A percentile compares a stretch with the other conserved stretches of the same genome.
These are phyloP conservation scores for Cyrtodaria siliqua DNA, from an alignment of 2,888 invertebrate genomes.

Conservation along the genomic window DNA sequence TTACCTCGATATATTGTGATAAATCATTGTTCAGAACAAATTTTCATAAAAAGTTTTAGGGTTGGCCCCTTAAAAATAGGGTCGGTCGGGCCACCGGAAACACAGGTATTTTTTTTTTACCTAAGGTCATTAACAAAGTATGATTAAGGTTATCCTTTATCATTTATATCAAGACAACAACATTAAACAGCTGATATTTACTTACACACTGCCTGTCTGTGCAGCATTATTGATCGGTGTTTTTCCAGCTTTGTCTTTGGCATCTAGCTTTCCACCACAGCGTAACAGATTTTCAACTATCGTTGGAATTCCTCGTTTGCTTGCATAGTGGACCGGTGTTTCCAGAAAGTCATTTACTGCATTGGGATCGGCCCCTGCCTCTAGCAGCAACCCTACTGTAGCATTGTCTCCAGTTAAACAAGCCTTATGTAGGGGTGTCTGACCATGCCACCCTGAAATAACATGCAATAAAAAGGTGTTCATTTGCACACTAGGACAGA, in stretches of 20 bases:
- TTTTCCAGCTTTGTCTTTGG: conserved; percentile 77
- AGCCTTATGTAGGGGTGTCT: conserved; percentile 82
- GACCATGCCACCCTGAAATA: conserved; percentile 82
- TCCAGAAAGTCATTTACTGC: conserved; percentile 79
- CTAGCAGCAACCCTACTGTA: conserved; percentile 74
- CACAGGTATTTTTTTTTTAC: no score
- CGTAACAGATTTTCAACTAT: conserved; percentile 77
- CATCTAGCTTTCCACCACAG: conserved; percentile 75
- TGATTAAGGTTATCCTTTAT: no score
- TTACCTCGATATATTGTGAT: no score
- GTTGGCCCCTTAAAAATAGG: no score
- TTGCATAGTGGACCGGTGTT: conserved; percentile 83
- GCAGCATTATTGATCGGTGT: conserved; percentile 81
- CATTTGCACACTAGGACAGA: no score
- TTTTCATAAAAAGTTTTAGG: no score
- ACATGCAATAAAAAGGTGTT: no score
- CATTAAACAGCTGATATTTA: conserved; percentile 19
- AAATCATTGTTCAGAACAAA: no score
- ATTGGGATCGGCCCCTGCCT: conserved; percentile 81
- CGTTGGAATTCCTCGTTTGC: conserved; percentile 79
- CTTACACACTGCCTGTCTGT: conserved; percentile 84
- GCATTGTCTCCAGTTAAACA: conserved; percentile 78
- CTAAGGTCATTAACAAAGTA: no score
- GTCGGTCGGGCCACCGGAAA: no score
- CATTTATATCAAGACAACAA: no score